A percentile compares a stretch with the other conserved stretches of the same genome.
Evolutionary conservation across 1,140 invertebrate species (phyloP).

Genomic region (Rhyacophila brunnea): DNA sequence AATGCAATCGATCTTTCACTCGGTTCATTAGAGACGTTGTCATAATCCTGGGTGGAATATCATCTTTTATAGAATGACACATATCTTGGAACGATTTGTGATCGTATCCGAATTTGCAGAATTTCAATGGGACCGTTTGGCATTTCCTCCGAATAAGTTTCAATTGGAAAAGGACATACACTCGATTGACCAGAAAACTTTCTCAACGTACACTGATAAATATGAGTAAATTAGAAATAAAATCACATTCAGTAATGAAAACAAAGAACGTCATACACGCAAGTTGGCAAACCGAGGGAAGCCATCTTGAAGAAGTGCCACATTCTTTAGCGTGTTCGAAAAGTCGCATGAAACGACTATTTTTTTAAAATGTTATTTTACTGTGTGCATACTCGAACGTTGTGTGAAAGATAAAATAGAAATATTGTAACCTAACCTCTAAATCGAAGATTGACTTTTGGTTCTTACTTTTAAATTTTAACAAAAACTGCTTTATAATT

Average conservation of each 20-base stretch:
- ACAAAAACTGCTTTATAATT: too few relatives aligned
- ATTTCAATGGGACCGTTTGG: slow-evolving; percentile 25
- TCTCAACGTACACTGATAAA: slow-evolving; percentile 23
- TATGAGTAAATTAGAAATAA: slow-evolving; percentile 39
- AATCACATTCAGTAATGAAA: slow-evolving; percentile 49
- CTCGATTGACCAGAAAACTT: slow-evolving; percentile 36
- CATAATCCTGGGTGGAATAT: slow-evolving; percentile 10
- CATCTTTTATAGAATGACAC: slow-evolving; percentile 24
- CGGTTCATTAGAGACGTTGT: slow-evolving; percentile 5
- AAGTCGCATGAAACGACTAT: slow-evolving; percentile 14
- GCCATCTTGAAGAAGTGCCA: slow-evolving; percentile 64
- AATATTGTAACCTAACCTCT: too few relatives aligned
- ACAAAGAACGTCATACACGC: slow-evolving; percentile 57
- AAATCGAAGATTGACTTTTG: too few relatives aligned
- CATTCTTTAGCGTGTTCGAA: slow-evolving; percentile 51
- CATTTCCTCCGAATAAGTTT: slow-evolving; percentile 42
- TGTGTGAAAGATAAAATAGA: background rate
- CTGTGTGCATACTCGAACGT: background rate
- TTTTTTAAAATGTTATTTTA: slow-evolving; percentile 4
- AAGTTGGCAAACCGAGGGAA: slow-evolving; percentile 61
- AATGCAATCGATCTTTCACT: background rate
- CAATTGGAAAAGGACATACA: slow-evolving; percentile 39
- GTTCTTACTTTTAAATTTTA: too few relatives aligned
- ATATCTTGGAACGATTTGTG: slow-evolving; percentile 25
- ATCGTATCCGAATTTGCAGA: slow-evolving; percentile 25